A percentile compares a stretch with the other conserved stretches of the same genome.
Conservation (phyloP, 1,140 invertebrate genomes). For the Meloidogyne floridensis region DNA sequence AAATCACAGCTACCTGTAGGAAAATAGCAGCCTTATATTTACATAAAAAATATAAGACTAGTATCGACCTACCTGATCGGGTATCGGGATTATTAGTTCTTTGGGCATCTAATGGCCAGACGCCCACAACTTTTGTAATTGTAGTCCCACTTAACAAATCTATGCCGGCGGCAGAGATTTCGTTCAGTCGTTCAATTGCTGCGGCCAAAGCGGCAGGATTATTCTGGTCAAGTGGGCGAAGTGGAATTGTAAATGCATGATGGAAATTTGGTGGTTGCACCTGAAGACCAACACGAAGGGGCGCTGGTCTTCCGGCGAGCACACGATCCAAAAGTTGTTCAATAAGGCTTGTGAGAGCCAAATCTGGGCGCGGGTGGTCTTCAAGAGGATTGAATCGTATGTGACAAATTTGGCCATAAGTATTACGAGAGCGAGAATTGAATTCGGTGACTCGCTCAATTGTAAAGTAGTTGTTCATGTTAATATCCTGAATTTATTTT, state of each 20-base stretch:
- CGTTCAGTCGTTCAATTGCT: slow-evolving; percentile 13
- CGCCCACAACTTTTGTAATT: not conserved
- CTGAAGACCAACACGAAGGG: not conserved
- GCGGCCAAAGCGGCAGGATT: slow-evolving; percentile 4
- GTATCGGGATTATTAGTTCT: not conserved
- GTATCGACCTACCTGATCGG: not conserved
- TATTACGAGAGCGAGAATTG: too few species aligned
- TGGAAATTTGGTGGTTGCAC: too few species aligned
- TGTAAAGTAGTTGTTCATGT: too few species aligned
- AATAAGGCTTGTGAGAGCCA: not conserved
- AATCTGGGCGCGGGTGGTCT: not conserved
- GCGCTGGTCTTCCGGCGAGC: not conserved
- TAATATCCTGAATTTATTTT: too few species aligned
- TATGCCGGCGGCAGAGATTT: slow-evolving; percentile 3
- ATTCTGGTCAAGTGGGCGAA: not conserved
- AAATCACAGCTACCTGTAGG: not conserved
- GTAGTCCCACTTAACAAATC: not conserved
- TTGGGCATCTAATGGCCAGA: not conserved
- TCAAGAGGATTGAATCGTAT: not conserved
- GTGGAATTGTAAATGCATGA: too few species aligned
- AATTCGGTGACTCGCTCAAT: too few species aligned
- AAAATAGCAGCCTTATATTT: not conserved
- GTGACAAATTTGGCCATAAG: not conserved
- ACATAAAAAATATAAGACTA: too few species aligned
- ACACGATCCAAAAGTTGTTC: not conserved